These are phyloP conservation scores for Tuberolachnus salignus DNA, from an alignment of 2,888 invertebrate genomes.

Conservation along the genomic window DNA sequence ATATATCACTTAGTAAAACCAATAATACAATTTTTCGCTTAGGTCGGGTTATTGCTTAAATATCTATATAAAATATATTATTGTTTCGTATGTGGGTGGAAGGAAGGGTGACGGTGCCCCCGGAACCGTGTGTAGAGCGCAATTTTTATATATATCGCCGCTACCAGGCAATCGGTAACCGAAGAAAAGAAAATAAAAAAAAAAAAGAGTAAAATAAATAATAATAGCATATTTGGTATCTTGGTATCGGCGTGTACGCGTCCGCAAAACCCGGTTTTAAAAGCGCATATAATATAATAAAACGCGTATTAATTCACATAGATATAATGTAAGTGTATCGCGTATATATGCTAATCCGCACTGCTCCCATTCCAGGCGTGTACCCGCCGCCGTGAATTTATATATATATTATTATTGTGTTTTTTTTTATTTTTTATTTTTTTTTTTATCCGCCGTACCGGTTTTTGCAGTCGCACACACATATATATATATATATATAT, in stretches of 20 bases:
- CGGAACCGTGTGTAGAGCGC: too few relatives aligned
- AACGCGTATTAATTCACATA: slow-evolving; percentile 44
- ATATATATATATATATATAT: background rate
- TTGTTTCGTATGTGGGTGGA: too few relatives aligned
- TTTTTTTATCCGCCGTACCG: slow-evolving; percentile 9
- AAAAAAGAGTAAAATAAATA: slow-evolving; percentile 1
- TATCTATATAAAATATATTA: too few relatives aligned
- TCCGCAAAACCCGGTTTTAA: slow-evolving; percentile 47
- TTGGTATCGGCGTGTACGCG: background rate
- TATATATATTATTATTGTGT: too few relatives aligned
- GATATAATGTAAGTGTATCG: slow-evolving; percentile 32
- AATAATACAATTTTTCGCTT: too few relatives aligned
- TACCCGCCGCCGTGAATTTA: background rate
- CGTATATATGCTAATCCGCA: slow-evolving; percentile 50
- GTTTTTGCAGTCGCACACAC: slow-evolving; percentile 27
- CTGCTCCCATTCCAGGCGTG: slow-evolving; percentile 53
- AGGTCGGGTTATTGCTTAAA: too few relatives aligned
- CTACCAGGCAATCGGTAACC: too few relatives aligned
- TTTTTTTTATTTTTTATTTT: too few relatives aligned
- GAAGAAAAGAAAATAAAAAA: slow-evolving; percentile 5
- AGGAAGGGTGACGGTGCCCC: too few relatives aligned
- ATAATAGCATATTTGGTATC: slow-evolving; percentile 31
- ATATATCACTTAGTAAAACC: too few relatives aligned
- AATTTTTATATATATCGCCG: too few relatives aligned
- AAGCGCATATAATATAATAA: slow-evolving; percentile 44